Evolutionary conservation across 2,797 vertebrate species (phyloP).

Genomic region (Gambelia wislizenii): DNA sequence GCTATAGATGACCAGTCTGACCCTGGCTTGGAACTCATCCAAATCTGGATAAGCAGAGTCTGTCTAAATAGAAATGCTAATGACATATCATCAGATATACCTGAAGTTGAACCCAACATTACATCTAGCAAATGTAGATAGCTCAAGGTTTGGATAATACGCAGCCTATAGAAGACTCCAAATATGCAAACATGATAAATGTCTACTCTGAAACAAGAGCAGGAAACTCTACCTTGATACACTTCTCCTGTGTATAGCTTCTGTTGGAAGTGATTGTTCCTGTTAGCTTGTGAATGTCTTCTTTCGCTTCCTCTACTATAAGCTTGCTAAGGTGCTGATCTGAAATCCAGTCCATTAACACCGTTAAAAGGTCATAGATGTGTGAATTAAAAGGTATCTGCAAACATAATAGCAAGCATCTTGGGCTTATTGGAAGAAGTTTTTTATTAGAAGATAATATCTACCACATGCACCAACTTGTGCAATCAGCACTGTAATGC

Average conservation of each 20-base stretch:
- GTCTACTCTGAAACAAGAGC: neutral
- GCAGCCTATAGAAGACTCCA: neutral
- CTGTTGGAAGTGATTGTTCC: constrained; percentile 63
- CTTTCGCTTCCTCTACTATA: constrained; percentile 65
- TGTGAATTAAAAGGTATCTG: constrained; percentile 76
- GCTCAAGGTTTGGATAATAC: neutral
- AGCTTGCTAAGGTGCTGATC: constrained; percentile 79
- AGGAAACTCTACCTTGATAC: constrained; percentile 78
- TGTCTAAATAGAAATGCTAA: constrained; percentile 1
- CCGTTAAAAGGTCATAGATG: constrained; percentile 81
- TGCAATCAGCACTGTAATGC: neutral
- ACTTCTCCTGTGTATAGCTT: constrained; percentile 80
- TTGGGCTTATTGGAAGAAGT: neutral
- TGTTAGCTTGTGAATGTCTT: constrained; percentile 55
- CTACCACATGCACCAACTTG: neutral
- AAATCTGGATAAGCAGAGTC: neutral
- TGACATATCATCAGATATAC: neutral
- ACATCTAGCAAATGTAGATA: neutral
- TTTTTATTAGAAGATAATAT: neutral
- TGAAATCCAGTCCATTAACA: constrained; percentile 89
- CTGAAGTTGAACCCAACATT: neutral
- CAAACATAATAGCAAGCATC: constrained; percentile 26
- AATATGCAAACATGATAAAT: neutral
- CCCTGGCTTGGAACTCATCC: neutral
- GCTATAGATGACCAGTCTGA: neutral